Conservation (phyloP, 2,797 vertebrate genomes). For the Botia almorhae region DNA sequence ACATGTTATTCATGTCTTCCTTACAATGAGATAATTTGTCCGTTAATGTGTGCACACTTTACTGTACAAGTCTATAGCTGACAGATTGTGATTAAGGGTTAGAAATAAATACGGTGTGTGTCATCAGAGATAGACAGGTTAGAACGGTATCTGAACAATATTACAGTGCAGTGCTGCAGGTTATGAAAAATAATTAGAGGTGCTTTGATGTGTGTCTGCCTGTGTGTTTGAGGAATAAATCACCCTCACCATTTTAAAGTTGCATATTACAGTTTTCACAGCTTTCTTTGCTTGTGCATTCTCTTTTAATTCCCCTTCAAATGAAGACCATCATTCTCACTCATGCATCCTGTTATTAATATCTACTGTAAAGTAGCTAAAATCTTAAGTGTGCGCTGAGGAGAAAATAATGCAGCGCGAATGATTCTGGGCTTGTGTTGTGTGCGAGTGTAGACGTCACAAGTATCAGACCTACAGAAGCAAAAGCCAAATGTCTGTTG, state of each 20-base stretch:
- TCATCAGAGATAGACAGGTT: slow-evolving; percentile 74
- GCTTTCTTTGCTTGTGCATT: slow-evolving; percentile 73
- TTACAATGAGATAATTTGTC: slow-evolving; percentile 88
- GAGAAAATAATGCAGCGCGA: slow-evolving; percentile 72
- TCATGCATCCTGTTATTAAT: slow-evolving; percentile 69
- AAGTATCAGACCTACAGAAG: slow-evolving; percentile 67
- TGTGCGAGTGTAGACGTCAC: slow-evolving; percentile 63
- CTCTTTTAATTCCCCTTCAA: slow-evolving; percentile 81
- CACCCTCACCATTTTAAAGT: slow-evolving; percentile 72
- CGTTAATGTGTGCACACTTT: slow-evolving; percentile 70
- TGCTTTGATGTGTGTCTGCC: slow-evolving; percentile 17
- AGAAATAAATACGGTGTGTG: slow-evolving; percentile 62
- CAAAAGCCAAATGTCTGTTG: slow-evolving; percentile 71
- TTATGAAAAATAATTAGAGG: slow-evolving; percentile 88
- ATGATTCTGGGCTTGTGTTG: slow-evolving; percentile 67
- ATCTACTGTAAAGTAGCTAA: slow-evolving; percentile 66
- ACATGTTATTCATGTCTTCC: slow-evolving; percentile 63
- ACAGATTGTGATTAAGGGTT: slow-evolving; percentile 56
- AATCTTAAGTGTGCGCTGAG: slow-evolving; percentile 78
- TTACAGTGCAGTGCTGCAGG: slow-evolving; percentile 81
- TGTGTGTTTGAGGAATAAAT: slow-evolving; percentile 50
- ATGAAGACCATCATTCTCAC: slow-evolving; percentile 80
- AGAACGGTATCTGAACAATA: slow-evolving; percentile 75
- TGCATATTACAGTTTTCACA: slow-evolving; percentile 77
- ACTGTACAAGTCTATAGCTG: slow-evolving; percentile 76